Conservation (phyloP, 1,140 invertebrate genomes). For the Nautilus pompilius region DNA sequence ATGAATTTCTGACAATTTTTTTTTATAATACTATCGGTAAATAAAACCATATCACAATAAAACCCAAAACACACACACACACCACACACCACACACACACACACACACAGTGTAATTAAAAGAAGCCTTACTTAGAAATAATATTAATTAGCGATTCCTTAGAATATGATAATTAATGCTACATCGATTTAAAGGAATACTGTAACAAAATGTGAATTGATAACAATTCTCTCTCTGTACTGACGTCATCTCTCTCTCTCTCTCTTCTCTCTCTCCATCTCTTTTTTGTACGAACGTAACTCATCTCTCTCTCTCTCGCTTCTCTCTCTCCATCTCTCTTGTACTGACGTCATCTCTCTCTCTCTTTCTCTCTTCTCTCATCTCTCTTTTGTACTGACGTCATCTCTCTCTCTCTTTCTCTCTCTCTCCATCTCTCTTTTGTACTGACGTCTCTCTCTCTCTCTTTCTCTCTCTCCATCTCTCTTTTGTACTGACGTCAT, state of each 20-base stretch:
- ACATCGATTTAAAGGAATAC: no score
- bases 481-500: background rate
- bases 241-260: background rate
- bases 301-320: background rate
- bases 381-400: background rate
- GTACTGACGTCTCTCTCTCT: background rate
- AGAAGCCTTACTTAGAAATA: no score
- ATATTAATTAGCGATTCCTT: no score
- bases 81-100: no score
- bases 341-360: background rate
- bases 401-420: background rate
- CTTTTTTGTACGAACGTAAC: no score
- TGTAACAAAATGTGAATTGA: no score
- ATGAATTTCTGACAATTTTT: no score
- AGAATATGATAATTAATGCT: no score
- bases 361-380: background rate
- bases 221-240: background rate
- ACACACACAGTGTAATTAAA: no score
- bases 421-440: background rate
- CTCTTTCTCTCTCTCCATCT: background rate
- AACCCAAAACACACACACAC: no score
- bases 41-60: no score
- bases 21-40: no score
- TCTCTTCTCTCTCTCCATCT: background rate
- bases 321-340: background rate